Conservation (phyloP, 2,113 vertebrate species). For the Tachuris rubrigastra region DNA sequence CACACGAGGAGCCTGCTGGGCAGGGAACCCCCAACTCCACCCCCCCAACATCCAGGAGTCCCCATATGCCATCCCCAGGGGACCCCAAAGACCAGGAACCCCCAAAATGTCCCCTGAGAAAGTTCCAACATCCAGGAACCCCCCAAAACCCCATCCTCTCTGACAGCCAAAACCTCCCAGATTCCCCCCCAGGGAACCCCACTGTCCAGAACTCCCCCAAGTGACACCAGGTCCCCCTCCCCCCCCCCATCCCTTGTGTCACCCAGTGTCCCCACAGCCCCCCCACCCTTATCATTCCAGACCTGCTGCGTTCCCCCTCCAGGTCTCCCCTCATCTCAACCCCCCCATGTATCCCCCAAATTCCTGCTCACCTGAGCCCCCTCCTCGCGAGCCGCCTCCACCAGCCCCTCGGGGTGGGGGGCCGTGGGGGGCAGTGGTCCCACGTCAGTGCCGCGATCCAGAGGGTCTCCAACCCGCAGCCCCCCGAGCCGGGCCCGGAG, state of each 20-base stretch:
- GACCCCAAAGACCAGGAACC: no score
- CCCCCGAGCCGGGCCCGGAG: not conserved
- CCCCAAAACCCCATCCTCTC: no score
- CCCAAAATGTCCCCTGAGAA: no score
- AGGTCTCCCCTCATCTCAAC: no score
- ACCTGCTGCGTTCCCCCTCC: no score
- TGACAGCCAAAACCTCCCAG: no score
- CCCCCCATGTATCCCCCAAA: no score
- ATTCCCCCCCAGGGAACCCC: not conserved
- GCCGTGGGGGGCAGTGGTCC: not conserved
- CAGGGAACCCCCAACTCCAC: not conserved
- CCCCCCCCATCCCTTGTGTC: not conserved
- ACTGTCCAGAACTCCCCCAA: not conserved
- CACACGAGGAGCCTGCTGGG: no score
- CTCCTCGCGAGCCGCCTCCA: not conserved
- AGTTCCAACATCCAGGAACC: no score
- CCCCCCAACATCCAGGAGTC: not conserved
- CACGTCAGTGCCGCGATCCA: not conserved
- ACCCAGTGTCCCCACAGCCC: no score
- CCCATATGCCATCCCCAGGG: no score
- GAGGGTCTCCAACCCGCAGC: not conserved
- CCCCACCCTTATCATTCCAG: no score
- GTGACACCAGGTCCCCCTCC: not conserved
- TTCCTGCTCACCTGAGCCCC: not conserved
- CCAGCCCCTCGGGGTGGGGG: not conserved